Percentiles rank a stretch among this genome's conserved stretches.
Evolutionary conservation across 2,113 vertebrate species (phyloP).

Genomic region (Clarias magur): DNA sequence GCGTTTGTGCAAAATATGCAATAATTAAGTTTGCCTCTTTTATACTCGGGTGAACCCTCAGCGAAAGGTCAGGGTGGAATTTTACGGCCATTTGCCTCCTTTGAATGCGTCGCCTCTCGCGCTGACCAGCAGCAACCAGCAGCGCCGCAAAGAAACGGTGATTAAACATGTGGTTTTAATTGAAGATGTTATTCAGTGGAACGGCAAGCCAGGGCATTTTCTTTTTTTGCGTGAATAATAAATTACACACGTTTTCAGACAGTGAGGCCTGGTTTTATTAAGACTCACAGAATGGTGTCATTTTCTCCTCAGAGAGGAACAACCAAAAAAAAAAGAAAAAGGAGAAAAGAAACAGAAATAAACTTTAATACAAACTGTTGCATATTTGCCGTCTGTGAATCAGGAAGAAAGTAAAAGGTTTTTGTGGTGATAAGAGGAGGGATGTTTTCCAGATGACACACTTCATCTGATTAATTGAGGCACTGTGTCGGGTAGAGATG

Average conservation of each 20-base stretch:
- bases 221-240: conserved; percentile 51
- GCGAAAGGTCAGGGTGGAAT: conserved; percentile 47
- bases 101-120: conserved; percentile 35
- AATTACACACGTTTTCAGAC: conserved; percentile 68
- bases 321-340: not conserved
- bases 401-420: conserved; percentile 21
- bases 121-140: conserved; percentile 38
- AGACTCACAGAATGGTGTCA: conserved; percentile 56
- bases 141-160: conserved; percentile 60
- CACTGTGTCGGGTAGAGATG: conserved; percentile 20
- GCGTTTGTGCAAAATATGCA: conserved; percentile 60
- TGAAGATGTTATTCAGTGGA: conserved; percentile 73
- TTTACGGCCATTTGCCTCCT: conserved; percentile 41
- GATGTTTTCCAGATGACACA: conserved; percentile 48
- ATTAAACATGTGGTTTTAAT: conserved; percentile 81
- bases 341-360: not conserved
- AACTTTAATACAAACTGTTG: conserved; percentile 7
- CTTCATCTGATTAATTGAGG: conserved; percentile 46
- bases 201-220: conserved; percentile 55
- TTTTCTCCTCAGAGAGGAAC: conserved; percentile 35
- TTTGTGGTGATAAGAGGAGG: conserved; percentile 10
- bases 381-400: conserved; percentile 36
- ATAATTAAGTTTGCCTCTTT: conserved; percentile 61
- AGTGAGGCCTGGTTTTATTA: conserved; percentile 60
- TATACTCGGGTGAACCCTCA: conserved; percentile 23